phyloP scores from a whole-genome alignment of 2,888 invertebrate species.

The Lymantria monacha region DNA sequence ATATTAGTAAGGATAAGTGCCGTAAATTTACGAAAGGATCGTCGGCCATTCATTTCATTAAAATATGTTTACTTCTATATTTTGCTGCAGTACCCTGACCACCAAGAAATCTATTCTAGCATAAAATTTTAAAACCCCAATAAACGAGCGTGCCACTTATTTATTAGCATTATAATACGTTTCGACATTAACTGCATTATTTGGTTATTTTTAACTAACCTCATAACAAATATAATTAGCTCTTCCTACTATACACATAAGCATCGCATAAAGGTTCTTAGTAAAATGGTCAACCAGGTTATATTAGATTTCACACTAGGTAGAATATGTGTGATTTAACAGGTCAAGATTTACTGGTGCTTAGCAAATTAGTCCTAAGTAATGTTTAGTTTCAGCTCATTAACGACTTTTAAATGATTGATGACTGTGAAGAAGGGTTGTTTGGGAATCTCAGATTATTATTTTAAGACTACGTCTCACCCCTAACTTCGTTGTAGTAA shows the following conservation, averaged over 20 bases:
- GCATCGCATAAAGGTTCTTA: conserved; percentile 17
- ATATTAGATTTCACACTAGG: conserved; percentile 21
- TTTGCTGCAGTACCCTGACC: conserved; percentile 21
- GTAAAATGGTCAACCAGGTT: conserved; percentile 33
- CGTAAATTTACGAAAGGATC: too few species aligned
- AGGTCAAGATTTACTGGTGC: conserved; percentile 41
- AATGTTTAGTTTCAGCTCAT: conserved; percentile 62
- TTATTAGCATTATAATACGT: conserved; percentile 69
- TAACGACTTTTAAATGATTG: conserved; percentile 60
- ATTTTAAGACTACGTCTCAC: conserved; percentile 20
- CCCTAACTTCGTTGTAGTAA: background rate
- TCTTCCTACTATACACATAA: conserved; percentile 5
- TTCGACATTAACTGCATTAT: conserved; percentile 55
- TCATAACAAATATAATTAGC: conserved; percentile 31
- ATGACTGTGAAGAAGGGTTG: conserved; percentile 46
- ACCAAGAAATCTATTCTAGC: conserved; percentile 49
- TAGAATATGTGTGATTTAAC: conserved; percentile 19
- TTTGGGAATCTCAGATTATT: conserved; percentile 18
- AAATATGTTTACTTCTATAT: background rate
- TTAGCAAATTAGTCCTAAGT: conserved; percentile 45
- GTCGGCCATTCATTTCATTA: too few species aligned
- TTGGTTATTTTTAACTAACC: conserved; percentile 51
- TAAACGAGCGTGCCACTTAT: conserved; percentile 63
- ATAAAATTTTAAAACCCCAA: conserved; percentile 62
- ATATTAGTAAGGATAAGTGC: too few species aligned